phyloP scores from a whole-genome alignment of 2,888 invertebrate genomes.

The Oligia strigilis region DNA sequence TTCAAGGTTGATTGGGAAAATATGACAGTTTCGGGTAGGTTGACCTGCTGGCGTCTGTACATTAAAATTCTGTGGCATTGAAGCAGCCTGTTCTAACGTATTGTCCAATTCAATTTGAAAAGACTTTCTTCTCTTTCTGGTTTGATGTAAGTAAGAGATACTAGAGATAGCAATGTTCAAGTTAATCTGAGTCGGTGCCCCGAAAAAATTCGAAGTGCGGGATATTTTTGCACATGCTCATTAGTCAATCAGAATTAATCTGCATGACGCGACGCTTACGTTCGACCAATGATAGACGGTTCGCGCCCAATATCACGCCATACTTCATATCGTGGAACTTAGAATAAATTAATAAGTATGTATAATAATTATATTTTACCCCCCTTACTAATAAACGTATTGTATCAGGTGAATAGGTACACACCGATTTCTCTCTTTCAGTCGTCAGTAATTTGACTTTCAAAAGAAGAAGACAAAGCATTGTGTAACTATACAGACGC shows the following conservation, averaged over 20 bases:
- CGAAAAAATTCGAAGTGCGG: neutral
- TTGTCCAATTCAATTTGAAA: neutral
- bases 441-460: too few relatives aligned
- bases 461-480: too few relatives aligned
- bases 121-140: neutral
- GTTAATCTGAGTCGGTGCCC: neutral
- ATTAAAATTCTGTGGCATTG: neutral
- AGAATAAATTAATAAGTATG: neutral
- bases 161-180: constrained; percentile 8
- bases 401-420: too few relatives aligned
- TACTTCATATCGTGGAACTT: neutral
- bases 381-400: too few relatives aligned
- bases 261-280: neutral
- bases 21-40: too few relatives aligned
- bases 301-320: neutral
- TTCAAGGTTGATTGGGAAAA: too few relatives aligned
- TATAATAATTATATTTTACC: neutral
- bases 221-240: neutral
- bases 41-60: neutral
- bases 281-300: neutral
- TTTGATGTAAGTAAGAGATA: neutral
- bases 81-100: neutral
- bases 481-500: too few relatives aligned
- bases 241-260: neutral
- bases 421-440: too few relatives aligned